These are phyloP conservation scores for Ambastaia sidthimunki DNA, from an alignment of 2,797 vertebrate genomes.

Conservation along the genomic window DNA sequence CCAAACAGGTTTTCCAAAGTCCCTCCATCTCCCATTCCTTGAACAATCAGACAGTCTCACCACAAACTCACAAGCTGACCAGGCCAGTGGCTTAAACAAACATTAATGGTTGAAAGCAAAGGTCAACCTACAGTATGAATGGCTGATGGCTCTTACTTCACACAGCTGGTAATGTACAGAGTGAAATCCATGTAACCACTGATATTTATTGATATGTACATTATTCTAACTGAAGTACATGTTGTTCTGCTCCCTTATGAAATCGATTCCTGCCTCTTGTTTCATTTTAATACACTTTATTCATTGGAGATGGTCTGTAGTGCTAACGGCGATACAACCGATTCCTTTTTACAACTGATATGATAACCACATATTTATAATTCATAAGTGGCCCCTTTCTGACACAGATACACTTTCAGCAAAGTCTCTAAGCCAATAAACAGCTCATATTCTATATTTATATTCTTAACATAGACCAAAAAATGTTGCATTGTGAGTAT, in stretches of 20 bases:
- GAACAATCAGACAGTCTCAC: neutral
- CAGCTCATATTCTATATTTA: slow-evolving; percentile 8
- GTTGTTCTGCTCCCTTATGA: slow-evolving; percentile 1
- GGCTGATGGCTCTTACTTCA: neutral
- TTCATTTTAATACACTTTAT: slow-evolving; percentile 55
- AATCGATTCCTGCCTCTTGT: slow-evolving; percentile 35
- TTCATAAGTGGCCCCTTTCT: slow-evolving; percentile 65
- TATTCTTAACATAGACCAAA: slow-evolving; percentile 14
- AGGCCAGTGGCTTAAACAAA: neutral
- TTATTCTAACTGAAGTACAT: slow-evolving; percentile 6
- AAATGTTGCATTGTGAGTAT: neutral
- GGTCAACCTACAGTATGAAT: neutral
- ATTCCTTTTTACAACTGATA: slow-evolving; percentile 65
- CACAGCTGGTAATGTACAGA: neutral
- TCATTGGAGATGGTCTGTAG: slow-evolving; percentile 41
- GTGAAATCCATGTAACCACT: neutral
- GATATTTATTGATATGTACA: slow-evolving; percentile 2
- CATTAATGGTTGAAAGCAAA: neutral
- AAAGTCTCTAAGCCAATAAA: slow-evolving; percentile 1
- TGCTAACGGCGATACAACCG: slow-evolving; percentile 23
- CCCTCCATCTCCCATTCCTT: neutral
- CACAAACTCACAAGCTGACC: neutral
- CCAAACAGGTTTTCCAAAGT: neutral
- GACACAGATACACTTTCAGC: slow-evolving; percentile 6
- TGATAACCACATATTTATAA: slow-evolving; percentile 72